phyloP scores from a whole-genome alignment of 2,888 invertebrate genomes.

The Cyrtodaria siliqua region DNA sequence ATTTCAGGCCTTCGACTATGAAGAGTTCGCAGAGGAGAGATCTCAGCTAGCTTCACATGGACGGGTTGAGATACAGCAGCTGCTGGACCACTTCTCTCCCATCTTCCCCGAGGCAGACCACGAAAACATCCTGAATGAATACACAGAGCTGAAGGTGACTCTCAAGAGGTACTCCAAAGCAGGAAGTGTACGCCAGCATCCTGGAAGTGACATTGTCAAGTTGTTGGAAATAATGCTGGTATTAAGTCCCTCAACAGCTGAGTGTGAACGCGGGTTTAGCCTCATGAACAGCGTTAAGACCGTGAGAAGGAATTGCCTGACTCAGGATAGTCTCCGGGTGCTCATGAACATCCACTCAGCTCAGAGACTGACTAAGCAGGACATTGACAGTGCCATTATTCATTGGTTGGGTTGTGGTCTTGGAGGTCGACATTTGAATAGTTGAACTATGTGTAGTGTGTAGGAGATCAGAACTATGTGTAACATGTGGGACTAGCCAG shows the following conservation, averaged over 20 bases:
- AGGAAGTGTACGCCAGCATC: no score
- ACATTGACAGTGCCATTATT: no score
- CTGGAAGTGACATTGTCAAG: neutral
- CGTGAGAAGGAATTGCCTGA: conserved; percentile 4
- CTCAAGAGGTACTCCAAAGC: no score
- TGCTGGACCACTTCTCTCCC: neutral
- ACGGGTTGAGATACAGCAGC: neutral
- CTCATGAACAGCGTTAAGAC: conserved; percentile 8
- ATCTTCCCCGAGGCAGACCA: neutral
- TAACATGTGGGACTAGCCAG: no score
- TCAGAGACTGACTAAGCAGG: no score
- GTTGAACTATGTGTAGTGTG: no score
- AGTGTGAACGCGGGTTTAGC: conserved; percentile 9
- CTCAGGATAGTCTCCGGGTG: neutral
- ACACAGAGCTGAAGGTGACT: neutral
- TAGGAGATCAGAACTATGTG: no score
- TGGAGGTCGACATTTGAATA: no score
- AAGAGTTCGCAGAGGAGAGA: neutral
- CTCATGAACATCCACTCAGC: neutral
- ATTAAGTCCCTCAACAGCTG: conserved; percentile 10
- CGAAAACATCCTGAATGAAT: neutral
- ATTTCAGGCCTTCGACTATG: conserved; percentile 5
- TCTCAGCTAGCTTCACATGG: neutral
- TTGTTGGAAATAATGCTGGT: conserved; percentile 7
- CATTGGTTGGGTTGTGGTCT: no score